Evolutionary conservation across 1,140 invertebrate genomes (phyloP).

Genomic region (Spodoptera frugiperda): DNA sequence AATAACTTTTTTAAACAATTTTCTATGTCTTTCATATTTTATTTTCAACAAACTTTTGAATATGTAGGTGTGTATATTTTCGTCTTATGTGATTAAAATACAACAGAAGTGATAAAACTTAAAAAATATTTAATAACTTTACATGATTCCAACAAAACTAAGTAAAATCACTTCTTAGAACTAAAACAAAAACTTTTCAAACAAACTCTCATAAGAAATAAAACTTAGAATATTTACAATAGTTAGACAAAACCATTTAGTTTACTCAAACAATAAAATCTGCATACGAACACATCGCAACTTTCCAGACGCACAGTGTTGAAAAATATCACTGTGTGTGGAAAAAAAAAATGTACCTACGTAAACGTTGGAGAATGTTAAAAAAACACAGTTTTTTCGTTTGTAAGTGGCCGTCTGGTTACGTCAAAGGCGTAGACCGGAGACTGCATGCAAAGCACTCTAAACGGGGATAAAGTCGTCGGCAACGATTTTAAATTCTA

Average conservation of each 20-base stretch:
- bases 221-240: slow-evolving; percentile 24
- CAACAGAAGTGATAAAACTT: not conserved
- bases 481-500: slow-evolving; percentile 64
- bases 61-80: too few relatives aligned
- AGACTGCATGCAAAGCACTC: slow-evolving; percentile 56
- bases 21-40: not conserved
- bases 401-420: slow-evolving; percentile 70
- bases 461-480: slow-evolving; percentile 58
- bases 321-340: slow-evolving; percentile 22
- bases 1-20: not conserved
- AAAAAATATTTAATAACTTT: not conserved
- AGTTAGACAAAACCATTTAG: not conserved
- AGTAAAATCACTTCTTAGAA: not conserved
- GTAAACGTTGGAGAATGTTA: slow-evolving; percentile 57
- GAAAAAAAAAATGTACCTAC: slow-evolving; percentile 36
- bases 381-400: slow-evolving; percentile 67
- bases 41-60: not conserved
- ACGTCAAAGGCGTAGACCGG: slow-evolving; percentile 65
- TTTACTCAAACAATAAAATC: slow-evolving; percentile 21
- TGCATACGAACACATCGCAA: slow-evolving; percentile 47
- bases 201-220: slow-evolving; percentile 5
- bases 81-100: too few relatives aligned
- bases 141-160: not conserved
- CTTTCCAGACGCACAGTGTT: slow-evolving; percentile 50
- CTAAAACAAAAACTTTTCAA: slow-evolving; percentile 1